Conservation (phyloP, 1,140 invertebrate species). For the Latrodectus geometricus region DNA sequence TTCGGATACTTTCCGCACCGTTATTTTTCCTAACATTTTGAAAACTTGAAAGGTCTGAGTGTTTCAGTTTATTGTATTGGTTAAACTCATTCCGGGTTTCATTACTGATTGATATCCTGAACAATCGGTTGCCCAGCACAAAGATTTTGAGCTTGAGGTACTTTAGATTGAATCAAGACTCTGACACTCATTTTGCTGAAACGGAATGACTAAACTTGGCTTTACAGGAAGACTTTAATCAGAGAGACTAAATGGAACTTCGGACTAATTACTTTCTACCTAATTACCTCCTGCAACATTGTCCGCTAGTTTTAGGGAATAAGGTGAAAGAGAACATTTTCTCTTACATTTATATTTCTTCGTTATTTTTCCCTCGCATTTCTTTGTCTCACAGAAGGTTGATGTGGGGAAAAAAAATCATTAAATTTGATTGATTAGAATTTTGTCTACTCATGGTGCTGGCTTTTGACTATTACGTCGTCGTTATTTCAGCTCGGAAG, state of each 20-base stretch:
- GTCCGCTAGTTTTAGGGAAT: not conserved
- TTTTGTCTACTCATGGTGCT: not conserved
- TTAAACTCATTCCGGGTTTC: too few relatives aligned
- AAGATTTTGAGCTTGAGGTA: not conserved
- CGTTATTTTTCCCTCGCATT: not conserved
- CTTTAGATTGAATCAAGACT: not conserved
- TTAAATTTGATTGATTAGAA: not conserved
- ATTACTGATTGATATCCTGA: too few relatives aligned
- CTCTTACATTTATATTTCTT: not conserved
- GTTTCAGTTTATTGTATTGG: too few relatives aligned
- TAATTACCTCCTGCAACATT: conserved; percentile 23
- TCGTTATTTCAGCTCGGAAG: not conserved
- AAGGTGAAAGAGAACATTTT: not conserved
- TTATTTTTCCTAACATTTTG: too few relatives aligned
- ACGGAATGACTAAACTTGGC: not conserved
- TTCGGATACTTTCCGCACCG: too few relatives aligned
- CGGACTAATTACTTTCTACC: conserved; percentile 24
- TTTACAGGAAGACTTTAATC: conserved; percentile 23
- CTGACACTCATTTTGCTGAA: not conserved
- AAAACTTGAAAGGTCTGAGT: too few relatives aligned
- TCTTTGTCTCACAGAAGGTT: not conserved
- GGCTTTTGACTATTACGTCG: not conserved
- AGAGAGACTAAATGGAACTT: conserved; percentile 13
- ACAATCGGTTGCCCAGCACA: not conserved
- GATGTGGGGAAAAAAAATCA: not conserved